A percentile compares a stretch with the other conserved stretches of the same genome.
Evolutionary conservation across 92 coral and sea anemone genomes (phyloP).

Genomic region (Heteractis magnifica): DNA sequence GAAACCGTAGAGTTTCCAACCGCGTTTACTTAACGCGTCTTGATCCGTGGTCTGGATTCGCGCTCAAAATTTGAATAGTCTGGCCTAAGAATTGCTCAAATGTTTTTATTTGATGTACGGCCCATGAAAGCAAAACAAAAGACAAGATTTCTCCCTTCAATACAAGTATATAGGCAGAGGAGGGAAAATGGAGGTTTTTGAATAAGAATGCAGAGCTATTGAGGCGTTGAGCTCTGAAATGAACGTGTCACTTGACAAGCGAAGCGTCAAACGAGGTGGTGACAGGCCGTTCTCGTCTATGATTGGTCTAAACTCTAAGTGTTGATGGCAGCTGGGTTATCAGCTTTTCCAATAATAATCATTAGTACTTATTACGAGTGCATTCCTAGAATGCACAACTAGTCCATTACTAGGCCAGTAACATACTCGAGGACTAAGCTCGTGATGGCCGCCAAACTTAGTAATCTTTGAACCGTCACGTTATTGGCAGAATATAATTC

Average conservation of each 20-base stretch:
- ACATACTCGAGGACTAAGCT: constrained; percentile 7
- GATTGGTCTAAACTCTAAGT: constrained; percentile 74
- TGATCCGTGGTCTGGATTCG: constrained; percentile 48
- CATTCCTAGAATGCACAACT: constrained; percentile 75
- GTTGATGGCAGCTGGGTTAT: constrained; percentile 97
- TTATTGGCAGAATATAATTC: background rate
- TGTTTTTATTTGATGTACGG: constrained; percentile 85
- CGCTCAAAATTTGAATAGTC: constrained; percentile 72
- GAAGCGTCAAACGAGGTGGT: constrained; percentile 87
- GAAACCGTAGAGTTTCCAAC: constrained; percentile 31
- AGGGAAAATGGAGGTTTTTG: constrained; percentile 70
- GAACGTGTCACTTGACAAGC: constrained; percentile 82
- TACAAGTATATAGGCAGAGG: constrained; percentile 83
- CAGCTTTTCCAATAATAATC: constrained; percentile 83
- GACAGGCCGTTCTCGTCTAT: constrained; percentile 80
- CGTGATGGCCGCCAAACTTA: background rate
- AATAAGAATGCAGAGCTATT: constrained; percentile 76
- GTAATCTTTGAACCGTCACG: background rate
- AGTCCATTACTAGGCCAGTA: constrained; percentile 67
- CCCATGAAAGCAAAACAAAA: constrained; percentile 83
- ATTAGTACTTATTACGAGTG: constrained; percentile 83
- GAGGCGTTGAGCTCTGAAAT: constrained; percentile 82
- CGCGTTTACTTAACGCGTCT: constrained; percentile 49
- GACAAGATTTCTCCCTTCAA: constrained; percentile 75
- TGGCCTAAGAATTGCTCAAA: constrained; percentile 72